Conservation (phyloP, 2,113 vertebrate species). For the Oceanodroma tethys region DNA sequence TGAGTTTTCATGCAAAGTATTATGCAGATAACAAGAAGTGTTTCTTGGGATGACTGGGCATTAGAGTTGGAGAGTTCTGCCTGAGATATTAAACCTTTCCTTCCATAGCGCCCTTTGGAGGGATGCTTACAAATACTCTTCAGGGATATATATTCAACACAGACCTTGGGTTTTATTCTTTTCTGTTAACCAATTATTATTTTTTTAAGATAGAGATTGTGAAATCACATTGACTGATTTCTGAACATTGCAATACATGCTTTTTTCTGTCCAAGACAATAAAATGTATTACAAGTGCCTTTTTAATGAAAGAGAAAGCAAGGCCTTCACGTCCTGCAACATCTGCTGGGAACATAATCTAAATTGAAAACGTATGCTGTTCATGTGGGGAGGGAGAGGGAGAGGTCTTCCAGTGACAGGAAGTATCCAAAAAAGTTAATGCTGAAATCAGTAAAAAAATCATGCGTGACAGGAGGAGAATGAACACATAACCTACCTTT, state of each 20-base stretch:
- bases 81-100: neutral
- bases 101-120: neutral
- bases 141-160: neutral
- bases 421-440: slow-evolving; percentile 54
- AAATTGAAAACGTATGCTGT: slow-evolving; percentile 72
- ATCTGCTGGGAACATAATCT: slow-evolving; percentile 68
- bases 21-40: neutral
- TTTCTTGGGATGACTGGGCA: neutral
- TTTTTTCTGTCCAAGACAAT: slow-evolving; percentile 55
- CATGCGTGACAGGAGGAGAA: slow-evolving; percentile 47
- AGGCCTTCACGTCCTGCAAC: slow-evolving; percentile 42
- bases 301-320: slow-evolving; percentile 68
- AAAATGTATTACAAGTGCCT: slow-evolving; percentile 27
- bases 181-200: neutral
- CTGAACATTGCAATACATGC: slow-evolving; percentile 13
- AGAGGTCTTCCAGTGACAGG: slow-evolving; percentile 45
- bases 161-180: neutral
- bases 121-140: neutral
- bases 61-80: neutral
- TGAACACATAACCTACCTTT: neutral
- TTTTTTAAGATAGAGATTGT: neutral
- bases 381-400: neutral
- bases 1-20: neutral
- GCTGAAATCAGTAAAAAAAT: slow-evolving; percentile 49
- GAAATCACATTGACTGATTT: slow-evolving; percentile 32